Base-by-base conservation (phyloP, 2,888 invertebrate genomes). In the Parnassius glacialis region DNA sequence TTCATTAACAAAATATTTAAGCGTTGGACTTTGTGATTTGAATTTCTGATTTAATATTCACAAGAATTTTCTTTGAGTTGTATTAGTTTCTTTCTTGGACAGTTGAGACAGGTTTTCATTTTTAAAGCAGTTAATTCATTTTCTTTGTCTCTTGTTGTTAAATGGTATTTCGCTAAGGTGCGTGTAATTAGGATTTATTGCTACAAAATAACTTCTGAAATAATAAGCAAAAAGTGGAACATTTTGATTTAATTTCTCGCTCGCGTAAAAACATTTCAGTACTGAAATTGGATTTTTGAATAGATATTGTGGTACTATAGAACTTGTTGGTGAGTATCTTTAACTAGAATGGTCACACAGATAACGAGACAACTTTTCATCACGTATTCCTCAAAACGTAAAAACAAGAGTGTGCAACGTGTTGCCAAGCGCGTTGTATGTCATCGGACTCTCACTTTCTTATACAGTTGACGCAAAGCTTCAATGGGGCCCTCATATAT, bases 71-170 rank as follows among this genome's bases (percentile, higher is more conserved):
- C 57, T 48, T 48, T 25, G 25, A 59, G 48, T 59, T 59, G 48
- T 13, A 59, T 59, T 47, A 59, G 54, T 48, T 59, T 59, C 41
- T 54, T 48, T 42, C 54, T 52, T 53, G 12, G n/a, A 25, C 12
- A 52, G 52, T 43, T 54, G n/a, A 54, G 59, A 59, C 48, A 54
- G 48, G 47, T 52, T 59, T 53, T 59, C 48, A 59, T 59, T 59
- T 53, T 48, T n/a, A 7, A n/a, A 16, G 34, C 20, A 20, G 20
- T 25, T 41, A 12, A 42, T 20, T 47, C 12, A 9, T 45, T 55
- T 45, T 43, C 10, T 43, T 52, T 53, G 16, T 52, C 20, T 20
- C 13, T 16, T 16, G n/a, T 25, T 51, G 11, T 34, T 51, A 51
- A 51, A 45, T 20, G 34, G 42, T 54, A 43, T 54, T 59, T 54